Evolutionary conservation across 2,113 vertebrate genomes (phyloP).

Genomic region (Syngnathus typhle): DNA sequence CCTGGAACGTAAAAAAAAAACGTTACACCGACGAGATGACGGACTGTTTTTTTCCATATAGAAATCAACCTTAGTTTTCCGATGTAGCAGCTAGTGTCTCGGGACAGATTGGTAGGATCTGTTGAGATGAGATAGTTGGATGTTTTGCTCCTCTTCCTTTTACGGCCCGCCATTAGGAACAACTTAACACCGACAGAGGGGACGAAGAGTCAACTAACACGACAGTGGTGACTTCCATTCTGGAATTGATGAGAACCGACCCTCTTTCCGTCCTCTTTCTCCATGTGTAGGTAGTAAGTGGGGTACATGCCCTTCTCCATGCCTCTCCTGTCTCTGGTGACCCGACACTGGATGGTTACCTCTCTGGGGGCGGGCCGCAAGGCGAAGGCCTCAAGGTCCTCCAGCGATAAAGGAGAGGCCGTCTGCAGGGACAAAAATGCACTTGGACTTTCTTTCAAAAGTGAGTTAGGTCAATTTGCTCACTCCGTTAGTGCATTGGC

Average conservation of each 20-base stretch:
- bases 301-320: slow-evolving; percentile 82
- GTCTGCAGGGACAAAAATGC: slow-evolving; percentile 35
- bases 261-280: slow-evolving; percentile 74
- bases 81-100: slow-evolving; percentile 76
- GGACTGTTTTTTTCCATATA: not conserved
- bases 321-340: slow-evolving; percentile 78
- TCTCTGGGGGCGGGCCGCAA: slow-evolving; percentile 71
- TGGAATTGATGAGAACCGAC: slow-evolving; percentile 42
- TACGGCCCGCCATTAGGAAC: slow-evolving; percentile 83
- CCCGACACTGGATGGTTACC: slow-evolving; percentile 72
- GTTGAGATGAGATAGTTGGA: slow-evolving; percentile 86
- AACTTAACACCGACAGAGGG: slow-evolving; percentile 49
- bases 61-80: slow-evolving; percentile 80
- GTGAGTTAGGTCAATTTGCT: slow-evolving; percentile 1
- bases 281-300: slow-evolving; percentile 83
- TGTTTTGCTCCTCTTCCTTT: slow-evolving; percentile 83
- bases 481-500: slow-evolving; percentile 59
- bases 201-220: not conserved
- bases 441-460: no score
- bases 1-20: slow-evolving; percentile 47
- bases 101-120: slow-evolving; percentile 79
- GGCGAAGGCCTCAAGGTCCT: slow-evolving; percentile 76
- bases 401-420: slow-evolving; percentile 60
- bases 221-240: not conserved
- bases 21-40: not conserved